phyloP scores from a whole-genome alignment of 2,113 vertebrate species.

The Mastomys natalensis region DNA sequence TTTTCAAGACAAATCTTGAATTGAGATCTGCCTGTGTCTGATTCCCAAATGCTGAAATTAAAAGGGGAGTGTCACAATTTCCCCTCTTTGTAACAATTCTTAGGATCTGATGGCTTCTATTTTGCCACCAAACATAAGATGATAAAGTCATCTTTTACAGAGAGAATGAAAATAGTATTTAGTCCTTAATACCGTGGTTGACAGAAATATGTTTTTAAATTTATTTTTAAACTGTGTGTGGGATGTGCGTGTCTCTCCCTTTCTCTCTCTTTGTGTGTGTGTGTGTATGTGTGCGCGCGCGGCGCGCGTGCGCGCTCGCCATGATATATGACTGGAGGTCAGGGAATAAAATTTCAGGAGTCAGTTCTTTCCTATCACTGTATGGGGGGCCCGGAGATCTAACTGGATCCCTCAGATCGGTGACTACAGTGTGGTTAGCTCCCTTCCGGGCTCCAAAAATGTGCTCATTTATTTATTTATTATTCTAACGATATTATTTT shows the following conservation, averaged over 20 bases:
- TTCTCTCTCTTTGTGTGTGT: no score
- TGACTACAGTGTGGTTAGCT: no score
- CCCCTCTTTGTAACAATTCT: background rate
- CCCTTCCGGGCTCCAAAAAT: background rate
- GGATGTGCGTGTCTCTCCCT: no score
- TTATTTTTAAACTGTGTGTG: background rate
- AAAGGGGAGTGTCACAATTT: background rate
- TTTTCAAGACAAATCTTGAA: background rate
- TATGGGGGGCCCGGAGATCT: background rate
- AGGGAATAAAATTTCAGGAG: background rate
- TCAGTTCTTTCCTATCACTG: background rate
- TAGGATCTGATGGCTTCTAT: conserved; percentile 2
- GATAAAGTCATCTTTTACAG: background rate
- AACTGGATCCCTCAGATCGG: background rate
- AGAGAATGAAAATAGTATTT: background rate
- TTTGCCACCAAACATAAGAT: conserved; percentile 23
- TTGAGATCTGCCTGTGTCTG: background rate
- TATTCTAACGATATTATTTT: no score
- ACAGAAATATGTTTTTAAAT: background rate
- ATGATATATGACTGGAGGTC: background rate
- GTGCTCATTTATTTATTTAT: background rate
- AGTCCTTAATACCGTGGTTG: conserved; percentile 16
- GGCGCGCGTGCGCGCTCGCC: background rate
- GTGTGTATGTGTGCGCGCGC: no score
- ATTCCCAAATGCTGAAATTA: background rate